These are phyloP conservation scores for Lophotis ruficrista DNA, from an alignment of 2,113 vertebrate species.

Conservation along the genomic window DNA sequence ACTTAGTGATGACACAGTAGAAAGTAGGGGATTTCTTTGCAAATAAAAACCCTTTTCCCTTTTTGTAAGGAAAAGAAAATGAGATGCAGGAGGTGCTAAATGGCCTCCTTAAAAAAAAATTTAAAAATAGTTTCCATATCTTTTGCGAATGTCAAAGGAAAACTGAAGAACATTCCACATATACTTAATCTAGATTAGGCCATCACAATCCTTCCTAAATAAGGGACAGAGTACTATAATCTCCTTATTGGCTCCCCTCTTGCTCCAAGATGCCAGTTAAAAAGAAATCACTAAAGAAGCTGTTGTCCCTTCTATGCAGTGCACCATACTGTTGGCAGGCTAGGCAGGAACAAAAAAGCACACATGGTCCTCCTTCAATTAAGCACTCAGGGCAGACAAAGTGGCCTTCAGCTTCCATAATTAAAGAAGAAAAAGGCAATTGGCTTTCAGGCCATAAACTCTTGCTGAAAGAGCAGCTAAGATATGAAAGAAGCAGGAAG, in stretches of 20 bases:
- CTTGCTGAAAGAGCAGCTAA: conserved; percentile 37
- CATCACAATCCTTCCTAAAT: neutral
- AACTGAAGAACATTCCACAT: neutral
- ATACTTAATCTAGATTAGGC: neutral
- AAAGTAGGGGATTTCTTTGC: neutral
- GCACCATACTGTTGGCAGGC: neutral
- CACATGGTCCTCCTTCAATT: conserved; percentile 22
- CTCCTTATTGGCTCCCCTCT: neutral
- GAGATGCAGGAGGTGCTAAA: neutral
- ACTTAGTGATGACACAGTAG: neutral
- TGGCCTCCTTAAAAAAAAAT: neutral
- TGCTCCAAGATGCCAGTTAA: neutral
- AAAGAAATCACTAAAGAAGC: conserved; percentile 19
- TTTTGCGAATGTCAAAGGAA: neutral
- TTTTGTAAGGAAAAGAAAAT: neutral
- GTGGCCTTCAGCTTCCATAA: conserved; percentile 44
- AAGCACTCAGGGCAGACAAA: conserved; percentile 35
- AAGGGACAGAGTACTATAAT: neutral
- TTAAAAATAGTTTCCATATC: neutral
- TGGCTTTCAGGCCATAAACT: conserved; percentile 42
- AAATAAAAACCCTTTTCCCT: neutral
- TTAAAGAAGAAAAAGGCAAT: conserved; percentile 53
- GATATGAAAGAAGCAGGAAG: conserved; percentile 19
- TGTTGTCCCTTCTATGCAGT: neutral
- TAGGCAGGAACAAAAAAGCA: conserved; percentile 13